phyloP scores from a whole-genome alignment of 2,888 invertebrate species.

The Aplocera efformata region DNA sequence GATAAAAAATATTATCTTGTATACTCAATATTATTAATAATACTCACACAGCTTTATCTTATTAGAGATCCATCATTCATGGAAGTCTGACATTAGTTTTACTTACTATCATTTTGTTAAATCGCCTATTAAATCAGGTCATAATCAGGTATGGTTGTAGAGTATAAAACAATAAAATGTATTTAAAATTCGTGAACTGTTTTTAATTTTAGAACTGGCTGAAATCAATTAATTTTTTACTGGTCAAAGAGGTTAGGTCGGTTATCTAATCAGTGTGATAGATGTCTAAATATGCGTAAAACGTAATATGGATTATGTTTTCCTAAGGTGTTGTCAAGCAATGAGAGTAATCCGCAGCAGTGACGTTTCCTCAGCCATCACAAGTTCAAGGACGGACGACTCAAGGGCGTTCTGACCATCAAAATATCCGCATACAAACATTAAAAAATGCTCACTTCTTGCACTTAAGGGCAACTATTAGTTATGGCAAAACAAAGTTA shows the following conservation, averaged over 20 bases:
- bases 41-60: slow-evolving; percentile 36
- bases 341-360: slow-evolving; percentile 31
- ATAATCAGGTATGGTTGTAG: too few relatives aligned
- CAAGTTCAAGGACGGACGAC: slow-evolving; percentile 64
- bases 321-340: slow-evolving; percentile 1
- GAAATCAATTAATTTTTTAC: slow-evolving; percentile 14
- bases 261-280: slow-evolving; percentile 53
- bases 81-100: slow-evolving; percentile 35
- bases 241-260: slow-evolving; percentile 64
- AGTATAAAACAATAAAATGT: too few relatives aligned
- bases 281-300: slow-evolving; percentile 20
- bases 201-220: too few relatives aligned
- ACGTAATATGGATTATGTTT: slow-evolving; percentile 8
- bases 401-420: slow-evolving; percentile 54
- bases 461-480: neutral
- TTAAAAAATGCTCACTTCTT: neutral
- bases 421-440: slow-evolving; percentile 24
- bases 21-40: slow-evolving; percentile 38
- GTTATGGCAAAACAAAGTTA: neutral
- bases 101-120: slow-evolving; percentile 1
- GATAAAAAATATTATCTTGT: slow-evolving; percentile 69
- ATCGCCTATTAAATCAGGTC: too few relatives aligned
- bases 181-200: too few relatives aligned
- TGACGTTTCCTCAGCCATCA: slow-evolving; percentile 43
- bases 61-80: slow-evolving; percentile 42